These are phyloP conservation scores for Archocentrus centrarchus DNA, from an alignment of 2,113 vertebrate species.

Conservation along the genomic window DNA sequence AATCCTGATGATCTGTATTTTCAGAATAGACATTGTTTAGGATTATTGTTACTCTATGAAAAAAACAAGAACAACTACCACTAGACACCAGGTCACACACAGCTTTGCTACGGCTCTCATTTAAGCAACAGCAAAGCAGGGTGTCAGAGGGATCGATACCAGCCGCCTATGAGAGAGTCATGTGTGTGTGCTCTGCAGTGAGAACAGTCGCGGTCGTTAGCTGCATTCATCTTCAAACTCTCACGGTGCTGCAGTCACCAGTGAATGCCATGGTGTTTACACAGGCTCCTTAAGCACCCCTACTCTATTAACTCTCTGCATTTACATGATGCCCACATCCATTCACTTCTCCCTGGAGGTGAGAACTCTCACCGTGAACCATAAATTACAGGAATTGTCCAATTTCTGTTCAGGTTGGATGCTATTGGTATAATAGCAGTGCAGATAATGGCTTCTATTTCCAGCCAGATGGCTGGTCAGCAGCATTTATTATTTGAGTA, in stretches of 20 bases:
- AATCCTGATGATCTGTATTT: background rate
- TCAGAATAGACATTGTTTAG: background rate
- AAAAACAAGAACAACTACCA: constrained; percentile 5
- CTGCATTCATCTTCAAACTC: constrained; percentile 63
- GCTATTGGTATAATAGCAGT: constrained; percentile 48
- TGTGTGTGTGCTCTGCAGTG: background rate
- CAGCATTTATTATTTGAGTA: background rate
- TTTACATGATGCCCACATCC: constrained; percentile 52
- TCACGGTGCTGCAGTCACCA: constrained; percentile 38
- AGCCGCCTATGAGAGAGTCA: constrained; percentile 14
- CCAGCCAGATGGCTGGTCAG: constrained; percentile 27
- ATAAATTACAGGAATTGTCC: constrained; percentile 59
- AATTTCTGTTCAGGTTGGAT: constrained; percentile 53
- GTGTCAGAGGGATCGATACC: constrained; percentile 55
- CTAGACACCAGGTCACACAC: constrained; percentile 29
- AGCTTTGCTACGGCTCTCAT: constrained; percentile 62
- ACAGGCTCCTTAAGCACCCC: constrained; percentile 38
- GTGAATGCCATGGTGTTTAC: constrained; percentile 54
- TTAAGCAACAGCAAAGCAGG: constrained; percentile 46
- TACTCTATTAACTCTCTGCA: constrained; percentile 52
- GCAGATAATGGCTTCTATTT: constrained; percentile 48
- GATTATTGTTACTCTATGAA: background rate
- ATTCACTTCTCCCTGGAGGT: constrained; percentile 37
- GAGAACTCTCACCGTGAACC: constrained; percentile 19
- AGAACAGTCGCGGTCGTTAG: constrained; percentile 45